Base-by-base conservation (phyloP, 2,113 vertebrate genomes). In the Carassius auratus region DNA sequence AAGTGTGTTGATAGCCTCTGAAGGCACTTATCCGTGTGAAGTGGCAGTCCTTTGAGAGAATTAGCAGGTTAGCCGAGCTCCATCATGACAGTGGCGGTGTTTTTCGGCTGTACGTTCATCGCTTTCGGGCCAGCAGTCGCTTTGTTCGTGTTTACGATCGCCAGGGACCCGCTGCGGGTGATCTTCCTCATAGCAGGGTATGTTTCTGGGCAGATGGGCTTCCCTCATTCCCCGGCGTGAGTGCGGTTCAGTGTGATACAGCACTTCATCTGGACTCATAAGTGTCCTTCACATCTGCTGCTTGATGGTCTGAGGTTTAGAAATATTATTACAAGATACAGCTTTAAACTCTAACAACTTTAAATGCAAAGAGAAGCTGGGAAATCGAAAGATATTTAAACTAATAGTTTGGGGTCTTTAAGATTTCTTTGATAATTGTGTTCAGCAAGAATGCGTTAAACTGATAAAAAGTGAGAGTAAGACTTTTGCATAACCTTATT, bases 131-230 rank as follows among this genome's bases (percentile, higher is more conserved):
- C 95, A 45, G 95, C 95, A 8, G 87, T 95, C 45, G 90, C 94
- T 8, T 92, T 96, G 48, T 95, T 96, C 85, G 81, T 96, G 76
- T 90, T 95, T 73, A 96, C 95, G 2, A 93, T 96, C 81, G 94
- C 95, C 73, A 90, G 91, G 45, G 95, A 96, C 83, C 95, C 95
- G 3, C 92, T 96, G 33, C 92, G 94, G 62, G 94, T 96, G 74
- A 95, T 96, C 87, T 94, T 96, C 83, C 90, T 96, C 64, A 95
- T 96, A 26, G 95, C 95, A 1, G 95, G 95, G 95, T 96, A 91
- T 89, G 93, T 85, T 23, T 5, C 21, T 2, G 9, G 19, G 19
- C 62, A 45, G 17, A 68, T 30, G 13, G 2, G 10, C 36, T 5
- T 0, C 6, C 12, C 57, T 80, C 33, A 4, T 42, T 8, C 38